These are phyloP conservation scores for Hymenopus coronatus DNA, from an alignment of 2,888 invertebrate genomes.

Conservation along the genomic window DNA sequence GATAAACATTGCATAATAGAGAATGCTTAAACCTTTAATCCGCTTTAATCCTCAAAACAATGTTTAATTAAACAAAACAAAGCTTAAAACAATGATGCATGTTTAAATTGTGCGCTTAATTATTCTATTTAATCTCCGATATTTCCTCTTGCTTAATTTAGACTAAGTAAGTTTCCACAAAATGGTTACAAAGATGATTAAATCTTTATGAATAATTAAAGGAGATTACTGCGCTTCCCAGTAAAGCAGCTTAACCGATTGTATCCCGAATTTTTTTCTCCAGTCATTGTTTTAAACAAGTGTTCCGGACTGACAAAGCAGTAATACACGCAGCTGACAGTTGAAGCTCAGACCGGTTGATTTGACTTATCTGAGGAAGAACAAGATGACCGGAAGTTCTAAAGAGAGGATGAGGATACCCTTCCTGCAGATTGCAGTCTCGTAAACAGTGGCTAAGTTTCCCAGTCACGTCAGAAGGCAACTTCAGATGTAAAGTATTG, in stretches of 20 bases:
- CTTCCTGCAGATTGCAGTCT: not conserved
- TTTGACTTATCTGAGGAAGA: not conserved
- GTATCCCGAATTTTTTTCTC: not conserved
- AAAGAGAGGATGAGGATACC: not conserved
- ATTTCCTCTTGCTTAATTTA: not conserved
- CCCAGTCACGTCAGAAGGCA: too few species aligned
- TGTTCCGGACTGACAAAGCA: too few species aligned
- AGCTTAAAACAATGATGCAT: not conserved
- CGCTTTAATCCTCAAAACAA: too few species aligned
- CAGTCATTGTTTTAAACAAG: too few species aligned
- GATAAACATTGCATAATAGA: too few species aligned
- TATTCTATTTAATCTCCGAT: not conserved
- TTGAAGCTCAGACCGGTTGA: too few species aligned
- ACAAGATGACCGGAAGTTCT: not conserved
- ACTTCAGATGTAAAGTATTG: too few species aligned
- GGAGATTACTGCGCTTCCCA: not conserved
- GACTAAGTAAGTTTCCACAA: not conserved
- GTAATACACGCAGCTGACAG: too few species aligned
- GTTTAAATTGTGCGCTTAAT: not conserved
- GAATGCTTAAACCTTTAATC: too few species aligned
- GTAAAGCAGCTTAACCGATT: not conserved
- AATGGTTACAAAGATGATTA: not conserved
- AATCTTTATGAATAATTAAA: not conserved
- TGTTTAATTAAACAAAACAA: too few species aligned
- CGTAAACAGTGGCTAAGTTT: not conserved